phyloP scores from a whole-genome alignment of 1,140 invertebrate species.

The Calosoma granatense region DNA sequence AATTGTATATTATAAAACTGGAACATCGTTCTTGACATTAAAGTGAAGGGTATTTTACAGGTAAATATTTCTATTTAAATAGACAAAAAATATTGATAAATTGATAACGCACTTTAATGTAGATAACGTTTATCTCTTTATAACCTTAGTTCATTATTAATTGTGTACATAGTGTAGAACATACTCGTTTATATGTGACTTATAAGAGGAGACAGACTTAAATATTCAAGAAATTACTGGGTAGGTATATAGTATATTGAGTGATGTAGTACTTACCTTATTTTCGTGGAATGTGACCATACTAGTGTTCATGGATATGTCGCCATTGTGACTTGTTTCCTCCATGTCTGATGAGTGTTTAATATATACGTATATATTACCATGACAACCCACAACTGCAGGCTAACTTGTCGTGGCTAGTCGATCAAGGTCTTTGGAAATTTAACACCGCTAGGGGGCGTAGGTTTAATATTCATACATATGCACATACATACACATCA shows the following conservation, averaged over 20 bases:
- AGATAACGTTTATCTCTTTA: neutral
- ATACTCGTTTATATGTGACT: neutral
- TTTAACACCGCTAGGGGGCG: neutral
- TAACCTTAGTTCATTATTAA: neutral
- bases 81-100: no score
- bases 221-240: no score
- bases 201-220: neutral
- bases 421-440: neutral
- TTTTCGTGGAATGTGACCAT: neutral
- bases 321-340: neutral
- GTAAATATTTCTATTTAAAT: no score
- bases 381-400: neutral
- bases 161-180: neutral
- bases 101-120: no score
- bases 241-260: no score
- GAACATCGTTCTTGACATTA: no score
- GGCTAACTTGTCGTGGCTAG: neutral
- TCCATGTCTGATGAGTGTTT: neutral
- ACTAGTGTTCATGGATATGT: neutral
- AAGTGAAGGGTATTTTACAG: no score
- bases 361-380: no score
- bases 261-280: neutral
- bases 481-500: no score
- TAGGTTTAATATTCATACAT: no score
- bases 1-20: no score